Percentiles rank a stretch among this genome's conserved stretches.
phyloP scores from a whole-genome alignment of 2,797 vertebrate species.

The Chrysocyon brachyurus region DNA sequence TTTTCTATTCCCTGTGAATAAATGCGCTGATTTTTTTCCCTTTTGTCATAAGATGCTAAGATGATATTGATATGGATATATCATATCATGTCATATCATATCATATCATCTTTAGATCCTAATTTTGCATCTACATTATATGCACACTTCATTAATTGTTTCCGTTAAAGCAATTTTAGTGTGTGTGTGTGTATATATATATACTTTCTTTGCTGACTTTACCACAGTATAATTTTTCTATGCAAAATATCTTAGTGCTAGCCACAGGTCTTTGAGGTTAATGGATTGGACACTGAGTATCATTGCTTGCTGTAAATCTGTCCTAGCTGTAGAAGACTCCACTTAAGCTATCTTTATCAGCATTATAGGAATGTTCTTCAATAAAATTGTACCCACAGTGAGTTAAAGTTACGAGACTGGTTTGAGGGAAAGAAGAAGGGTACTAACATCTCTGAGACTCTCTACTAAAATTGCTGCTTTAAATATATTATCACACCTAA shows the following conservation, averaged over 20 bases:
- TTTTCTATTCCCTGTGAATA: slow-evolving; percentile 14
- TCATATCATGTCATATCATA: neutral
- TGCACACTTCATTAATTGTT: slow-evolving; percentile 31
- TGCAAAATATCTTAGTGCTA: neutral
- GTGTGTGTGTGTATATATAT: neutral
- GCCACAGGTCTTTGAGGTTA: neutral
- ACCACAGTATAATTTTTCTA: neutral
- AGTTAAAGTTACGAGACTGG: neutral
- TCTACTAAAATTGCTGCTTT: neutral
- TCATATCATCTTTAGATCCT: neutral
- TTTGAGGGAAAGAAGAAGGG: neutral
- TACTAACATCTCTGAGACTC: neutral
- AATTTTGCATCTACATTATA: neutral
- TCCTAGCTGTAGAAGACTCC: neutral
- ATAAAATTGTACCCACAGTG: neutral
- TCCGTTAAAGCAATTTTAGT: slow-evolving; percentile 46
- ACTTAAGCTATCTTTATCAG: neutral
- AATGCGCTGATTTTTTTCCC: slow-evolving; percentile 40
- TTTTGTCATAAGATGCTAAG: neutral
- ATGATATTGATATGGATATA: neutral
- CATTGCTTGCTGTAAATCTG: neutral
- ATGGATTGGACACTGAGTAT: neutral
- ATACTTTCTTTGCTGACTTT: slow-evolving; percentile 1
- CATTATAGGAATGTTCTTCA: neutral
- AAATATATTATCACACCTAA: neutral